Conservation (phyloP, 2,888 invertebrate species). For the Cantharis flavilabris region DNA sequence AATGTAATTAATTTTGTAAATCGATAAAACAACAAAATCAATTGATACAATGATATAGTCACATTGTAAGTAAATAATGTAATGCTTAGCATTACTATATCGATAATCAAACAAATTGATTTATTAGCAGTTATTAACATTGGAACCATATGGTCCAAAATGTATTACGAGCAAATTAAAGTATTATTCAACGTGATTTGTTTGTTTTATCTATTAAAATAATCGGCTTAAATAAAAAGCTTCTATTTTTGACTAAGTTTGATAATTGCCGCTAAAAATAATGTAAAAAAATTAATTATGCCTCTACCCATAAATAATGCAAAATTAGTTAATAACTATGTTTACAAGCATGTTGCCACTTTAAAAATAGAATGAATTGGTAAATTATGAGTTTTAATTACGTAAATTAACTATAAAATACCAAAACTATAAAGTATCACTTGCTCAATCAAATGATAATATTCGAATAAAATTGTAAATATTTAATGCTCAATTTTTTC, state of each 20-base stretch:
- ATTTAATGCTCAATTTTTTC: background rate
- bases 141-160: background rate
- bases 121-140: background rate
- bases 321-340: background rate
- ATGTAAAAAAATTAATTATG: background rate
- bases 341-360: background rate
- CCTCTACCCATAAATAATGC: background rate
- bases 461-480: background rate
- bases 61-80: background rate
- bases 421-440: background rate
- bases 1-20: background rate
- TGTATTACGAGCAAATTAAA: background rate
- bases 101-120: background rate
- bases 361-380: background rate
- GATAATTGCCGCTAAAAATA: background rate
- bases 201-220: background rate
- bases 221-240: background rate
- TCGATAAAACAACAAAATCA: background rate
- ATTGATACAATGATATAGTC: background rate
- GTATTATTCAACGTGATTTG: background rate
- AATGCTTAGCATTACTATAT: background rate
- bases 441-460: background rate
- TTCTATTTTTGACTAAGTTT: background rate
- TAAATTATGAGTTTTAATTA: background rate
- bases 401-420: background rate